Evolutionary conservation across 2,113 vertebrate genomes (phyloP).

Genomic region (Prinia subflava): DNA sequence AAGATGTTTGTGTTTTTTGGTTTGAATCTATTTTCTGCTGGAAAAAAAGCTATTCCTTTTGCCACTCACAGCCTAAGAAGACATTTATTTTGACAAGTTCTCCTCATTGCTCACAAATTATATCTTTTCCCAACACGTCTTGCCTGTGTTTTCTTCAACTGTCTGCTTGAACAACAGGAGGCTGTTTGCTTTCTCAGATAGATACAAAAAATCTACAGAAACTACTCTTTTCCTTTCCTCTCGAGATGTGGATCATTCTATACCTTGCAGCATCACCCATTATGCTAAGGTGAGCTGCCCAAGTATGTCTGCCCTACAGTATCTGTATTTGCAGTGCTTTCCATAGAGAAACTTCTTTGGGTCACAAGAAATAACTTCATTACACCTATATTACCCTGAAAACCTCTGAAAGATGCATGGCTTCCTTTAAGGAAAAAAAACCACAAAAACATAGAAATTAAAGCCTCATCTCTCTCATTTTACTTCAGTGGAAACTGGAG

Average conservation of each 20-base stretch:
- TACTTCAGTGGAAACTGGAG: not conserved
- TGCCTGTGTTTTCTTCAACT: not conserved
- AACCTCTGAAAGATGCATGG: not conserved
- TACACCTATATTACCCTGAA: not conserved
- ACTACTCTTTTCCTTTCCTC: not conserved
- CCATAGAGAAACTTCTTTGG: not conserved
- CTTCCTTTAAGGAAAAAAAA: not conserved
- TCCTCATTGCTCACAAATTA: not conserved
- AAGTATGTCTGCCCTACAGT: not conserved
- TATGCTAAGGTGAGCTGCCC: not conserved
- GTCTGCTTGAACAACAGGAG: not conserved
- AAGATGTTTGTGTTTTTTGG: not conserved
- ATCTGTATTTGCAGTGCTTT: not conserved
- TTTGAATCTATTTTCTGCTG: not conserved
- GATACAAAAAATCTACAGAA: not conserved
- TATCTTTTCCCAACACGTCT: not conserved
- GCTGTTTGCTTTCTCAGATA: not conserved
- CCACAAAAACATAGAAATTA: not conserved
- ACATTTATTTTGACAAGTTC: constrained; percentile 9
- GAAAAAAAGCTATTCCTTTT: not conserved
- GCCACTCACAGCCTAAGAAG: not conserved
- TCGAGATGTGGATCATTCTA: not conserved
- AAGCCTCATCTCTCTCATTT: not conserved
- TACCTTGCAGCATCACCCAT: not conserved
- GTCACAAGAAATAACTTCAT: not conserved